phyloP scores from a whole-genome alignment of 1,140 invertebrate species.

The Drosophila varians region DNA sequence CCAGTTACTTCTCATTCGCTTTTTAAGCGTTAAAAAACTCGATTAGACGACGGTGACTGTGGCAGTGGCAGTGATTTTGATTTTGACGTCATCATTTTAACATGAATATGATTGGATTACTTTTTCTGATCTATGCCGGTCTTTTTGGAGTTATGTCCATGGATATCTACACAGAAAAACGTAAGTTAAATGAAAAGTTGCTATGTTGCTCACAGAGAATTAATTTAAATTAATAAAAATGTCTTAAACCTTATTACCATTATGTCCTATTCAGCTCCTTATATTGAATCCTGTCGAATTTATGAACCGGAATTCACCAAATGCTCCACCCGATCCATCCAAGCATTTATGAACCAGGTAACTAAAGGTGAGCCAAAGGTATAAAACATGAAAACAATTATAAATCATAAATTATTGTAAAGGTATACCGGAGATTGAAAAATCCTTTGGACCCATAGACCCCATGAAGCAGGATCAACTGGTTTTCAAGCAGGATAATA shows the following conservation, averaged over 20 bases:
- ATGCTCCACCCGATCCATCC: slow-evolving; percentile 86
- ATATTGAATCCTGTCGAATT: slow-evolving; percentile 86
- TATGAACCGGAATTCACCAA: slow-evolving; percentile 86
- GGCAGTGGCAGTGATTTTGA: slow-evolving; percentile 20
- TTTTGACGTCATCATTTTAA: slow-evolving; percentile 1
- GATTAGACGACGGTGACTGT: slow-evolving; percentile 48
- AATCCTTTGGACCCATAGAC: slow-evolving; percentile 78
- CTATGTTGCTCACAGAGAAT: too few relatives aligned
- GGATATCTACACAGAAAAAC: slow-evolving; percentile 62
- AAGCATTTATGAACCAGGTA: slow-evolving; percentile 86
- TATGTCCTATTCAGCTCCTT: slow-evolving; percentile 84
- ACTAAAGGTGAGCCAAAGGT: slow-evolving; percentile 77
- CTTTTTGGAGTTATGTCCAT: slow-evolving; percentile 84
- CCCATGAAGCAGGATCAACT: slow-evolving; percentile 65
- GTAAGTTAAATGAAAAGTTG: too few relatives aligned
- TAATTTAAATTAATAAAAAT: too few relatives aligned
- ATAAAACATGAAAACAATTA: background rate
- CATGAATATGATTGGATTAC: slow-evolving; percentile 54
- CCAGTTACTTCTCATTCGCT: slow-evolving; percentile 53
- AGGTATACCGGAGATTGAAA: slow-evolving; percentile 65
- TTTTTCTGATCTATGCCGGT: slow-evolving; percentile 85
- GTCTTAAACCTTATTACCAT: background rate
- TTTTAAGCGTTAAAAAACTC: slow-evolving; percentile 38
- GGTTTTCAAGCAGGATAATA: slow-evolving; percentile 51
- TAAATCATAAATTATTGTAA: too few relatives aligned